Conservation (phyloP, 2,113 vertebrate species). For the Montifringilla adamsi region DNA sequence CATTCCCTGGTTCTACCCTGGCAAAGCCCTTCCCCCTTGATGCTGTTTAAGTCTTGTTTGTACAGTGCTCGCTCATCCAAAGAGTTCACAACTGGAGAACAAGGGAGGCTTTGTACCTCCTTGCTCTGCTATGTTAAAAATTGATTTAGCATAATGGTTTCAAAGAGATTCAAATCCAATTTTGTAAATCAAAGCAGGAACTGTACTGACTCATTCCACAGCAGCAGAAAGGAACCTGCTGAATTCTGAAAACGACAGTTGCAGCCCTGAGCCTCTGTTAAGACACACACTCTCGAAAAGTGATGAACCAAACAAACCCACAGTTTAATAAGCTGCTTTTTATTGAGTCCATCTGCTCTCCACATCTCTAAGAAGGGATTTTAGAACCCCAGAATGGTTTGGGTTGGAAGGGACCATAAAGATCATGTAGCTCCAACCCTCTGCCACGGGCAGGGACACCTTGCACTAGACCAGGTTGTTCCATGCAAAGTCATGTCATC, state of each 20-base stretch:
- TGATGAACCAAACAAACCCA: slow-evolving; percentile 40
- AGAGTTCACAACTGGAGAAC: slow-evolving; percentile 43
- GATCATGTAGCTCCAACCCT: not conserved
- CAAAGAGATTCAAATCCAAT: slow-evolving; percentile 67
- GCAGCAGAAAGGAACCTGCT: slow-evolving; percentile 24
- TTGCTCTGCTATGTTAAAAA: slow-evolving; percentile 60
- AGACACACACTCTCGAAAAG: not conserved
- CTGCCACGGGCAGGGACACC: rapidly evolving
- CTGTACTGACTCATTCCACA: slow-evolving; percentile 40
- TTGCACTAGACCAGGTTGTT: not conserved
- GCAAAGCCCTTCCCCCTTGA: not conserved
- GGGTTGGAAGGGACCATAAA: not conserved
- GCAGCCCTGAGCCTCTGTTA: slow-evolving; percentile 22
- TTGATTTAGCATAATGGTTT: slow-evolving; percentile 70
- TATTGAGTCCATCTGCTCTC: not conserved
- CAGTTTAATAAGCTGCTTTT: not conserved
- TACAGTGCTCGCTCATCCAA: slow-evolving; percentile 22
- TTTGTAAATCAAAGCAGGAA: slow-evolving; percentile 66
- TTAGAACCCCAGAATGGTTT: not conserved
- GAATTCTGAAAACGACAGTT: not conserved
- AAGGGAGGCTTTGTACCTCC: slow-evolving; percentile 62
- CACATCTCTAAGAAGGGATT: not conserved
- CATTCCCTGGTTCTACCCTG: rapidly evolving
- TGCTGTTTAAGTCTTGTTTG: slow-evolving; percentile 13
- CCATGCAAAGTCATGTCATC: not conserved